Percentiles rank a stretch among this genome's conserved stretches.
Conservation (phyloP, 2,113 vertebrate species). For the Aleadryas rufinucha region DNA sequence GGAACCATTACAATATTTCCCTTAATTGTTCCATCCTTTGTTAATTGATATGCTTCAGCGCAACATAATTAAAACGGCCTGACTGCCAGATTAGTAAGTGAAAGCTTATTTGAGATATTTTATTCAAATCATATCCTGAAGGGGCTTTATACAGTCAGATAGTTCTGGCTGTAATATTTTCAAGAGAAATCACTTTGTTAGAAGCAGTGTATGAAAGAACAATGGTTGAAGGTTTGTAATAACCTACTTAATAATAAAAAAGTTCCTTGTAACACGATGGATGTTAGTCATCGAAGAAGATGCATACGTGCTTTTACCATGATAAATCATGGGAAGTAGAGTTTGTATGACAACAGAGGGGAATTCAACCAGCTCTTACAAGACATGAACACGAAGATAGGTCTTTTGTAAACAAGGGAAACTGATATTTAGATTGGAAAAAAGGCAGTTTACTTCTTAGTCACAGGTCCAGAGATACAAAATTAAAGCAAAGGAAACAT, state of each 20-base stretch:
- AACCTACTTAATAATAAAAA: not conserved
- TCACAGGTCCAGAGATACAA: not conserved
- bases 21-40: not conserved
- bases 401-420: not conserved
- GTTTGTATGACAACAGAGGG: not conserved
- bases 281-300: not conserved
- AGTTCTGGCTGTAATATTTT: not conserved
- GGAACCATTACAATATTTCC: not conserved
- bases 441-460: not conserved
- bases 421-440: not conserved
- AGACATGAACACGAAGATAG: not conserved
- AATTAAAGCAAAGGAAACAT: not conserved
- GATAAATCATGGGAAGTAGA: not conserved
- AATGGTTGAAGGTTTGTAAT: slow-evolving; percentile 8
- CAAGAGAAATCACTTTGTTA: not conserved
- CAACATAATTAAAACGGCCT: not conserved
- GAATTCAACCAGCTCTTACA: not conserved
- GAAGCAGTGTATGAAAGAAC: not conserved
- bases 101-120: not conserved
- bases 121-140: not conserved
- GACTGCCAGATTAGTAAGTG: not conserved
- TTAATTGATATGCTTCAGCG: not conserved
- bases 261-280: not conserved
- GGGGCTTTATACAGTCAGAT: not conserved
- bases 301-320: not conserved